Conservation (phyloP, 2,888 invertebrate genomes). For the Ellobium chinense region DNA sequence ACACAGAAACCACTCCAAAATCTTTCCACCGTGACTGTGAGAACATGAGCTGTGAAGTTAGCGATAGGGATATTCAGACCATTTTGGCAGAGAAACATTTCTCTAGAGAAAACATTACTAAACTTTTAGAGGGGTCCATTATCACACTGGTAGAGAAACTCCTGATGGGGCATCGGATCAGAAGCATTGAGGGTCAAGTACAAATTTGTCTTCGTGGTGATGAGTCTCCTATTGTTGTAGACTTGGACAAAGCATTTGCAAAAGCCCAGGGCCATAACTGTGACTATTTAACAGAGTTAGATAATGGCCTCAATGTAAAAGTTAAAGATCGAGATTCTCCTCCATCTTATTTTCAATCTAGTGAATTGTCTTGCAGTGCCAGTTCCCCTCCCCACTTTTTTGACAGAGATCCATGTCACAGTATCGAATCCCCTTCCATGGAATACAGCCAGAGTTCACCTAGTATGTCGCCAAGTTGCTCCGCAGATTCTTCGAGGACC, state of each 20-base stretch:
- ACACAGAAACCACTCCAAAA: no score
- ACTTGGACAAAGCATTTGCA: neutral
- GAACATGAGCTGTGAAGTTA: no score
- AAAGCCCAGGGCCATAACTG: neutral
- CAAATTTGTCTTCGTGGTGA: neutral
- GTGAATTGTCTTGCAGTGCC: neutral
- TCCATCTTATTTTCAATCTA: neutral
- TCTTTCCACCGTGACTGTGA: no score
- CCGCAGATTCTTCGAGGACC: neutral
- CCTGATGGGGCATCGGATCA: neutral
- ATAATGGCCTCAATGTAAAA: slow-evolving; percentile 13
- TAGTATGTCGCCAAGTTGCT: no score
- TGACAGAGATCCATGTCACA: neutral
- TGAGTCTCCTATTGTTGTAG: neutral
- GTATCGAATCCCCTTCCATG: neutral
- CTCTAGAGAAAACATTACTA: slow-evolving; percentile 12
- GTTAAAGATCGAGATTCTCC: neutral
- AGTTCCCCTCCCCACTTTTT: neutral
- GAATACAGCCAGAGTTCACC: neutral
- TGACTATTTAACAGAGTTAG: neutral
- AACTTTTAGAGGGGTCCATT: slow-evolving; percentile 1
- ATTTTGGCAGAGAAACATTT: slow-evolving; percentile 8
- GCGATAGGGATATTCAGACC: slow-evolving; percentile 12
- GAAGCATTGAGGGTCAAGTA: slow-evolving; percentile 11
- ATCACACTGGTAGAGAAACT: slow-evolving; percentile 23